Evolutionary conservation across 2,888 invertebrate species (phyloP).

Genomic region (Prenolepis imparis): DNA sequence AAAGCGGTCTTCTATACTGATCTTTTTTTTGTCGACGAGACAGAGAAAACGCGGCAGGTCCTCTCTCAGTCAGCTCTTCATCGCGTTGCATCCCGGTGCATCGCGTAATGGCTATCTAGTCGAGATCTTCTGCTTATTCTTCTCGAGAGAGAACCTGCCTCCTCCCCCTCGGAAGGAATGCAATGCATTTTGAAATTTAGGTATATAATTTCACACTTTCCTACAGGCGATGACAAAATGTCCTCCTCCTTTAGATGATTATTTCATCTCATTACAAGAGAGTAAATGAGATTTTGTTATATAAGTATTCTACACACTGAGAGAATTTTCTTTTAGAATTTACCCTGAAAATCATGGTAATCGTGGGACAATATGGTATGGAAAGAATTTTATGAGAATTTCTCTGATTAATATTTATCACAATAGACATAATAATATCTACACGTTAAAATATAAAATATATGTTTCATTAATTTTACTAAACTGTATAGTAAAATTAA

Average conservation of each 20-base stretch:
- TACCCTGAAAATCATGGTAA: no score
- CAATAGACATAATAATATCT: no score
- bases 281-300: no score
- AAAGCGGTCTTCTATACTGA: conserved; percentile 35
- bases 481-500: no score
- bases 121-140: conserved; percentile 61
- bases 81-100: conserved; percentile 16
- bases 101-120: conserved; percentile 70
- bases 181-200: conserved; percentile 10
- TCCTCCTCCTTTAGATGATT: background rate
- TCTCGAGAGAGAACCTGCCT: conserved; percentile 39
- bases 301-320: no score
- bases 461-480: no score
- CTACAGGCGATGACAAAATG: background rate
- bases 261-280: background rate
- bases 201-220: conserved; percentile 32
- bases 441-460: no score
- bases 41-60: conserved; percentile 15
- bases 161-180: conserved; percentile 37
- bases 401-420: no score
- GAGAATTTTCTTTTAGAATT: no score
- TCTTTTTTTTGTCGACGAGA: conserved; percentile 38
- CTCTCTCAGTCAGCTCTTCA: conserved; percentile 25
- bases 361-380: no score
- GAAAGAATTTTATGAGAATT: no score